Conservation (phyloP, 2,113 vertebrate species). For the Bubo blakistoni region DNA sequence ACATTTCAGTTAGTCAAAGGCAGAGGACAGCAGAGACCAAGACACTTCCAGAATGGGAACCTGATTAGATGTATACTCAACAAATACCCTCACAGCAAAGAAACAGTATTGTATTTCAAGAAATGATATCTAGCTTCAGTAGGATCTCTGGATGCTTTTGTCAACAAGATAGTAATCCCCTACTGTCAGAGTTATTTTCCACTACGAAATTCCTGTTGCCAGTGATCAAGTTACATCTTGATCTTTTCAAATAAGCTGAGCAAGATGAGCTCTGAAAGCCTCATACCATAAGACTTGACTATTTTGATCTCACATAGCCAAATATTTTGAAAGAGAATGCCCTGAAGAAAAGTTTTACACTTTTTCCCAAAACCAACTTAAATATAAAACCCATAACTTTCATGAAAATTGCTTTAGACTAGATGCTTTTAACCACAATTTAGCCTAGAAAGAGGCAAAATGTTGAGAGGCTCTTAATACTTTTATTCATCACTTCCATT, state of each 20-base stretch:
- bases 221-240: neutral
- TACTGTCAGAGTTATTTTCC: neutral
- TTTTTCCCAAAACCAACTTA: accelerated
- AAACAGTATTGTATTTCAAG: neutral
- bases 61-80: neutral
- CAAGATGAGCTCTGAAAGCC: neutral
- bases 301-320: neutral
- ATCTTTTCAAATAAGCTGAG: neutral
- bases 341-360: too few species aligned
- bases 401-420: neutral
- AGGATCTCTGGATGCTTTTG: neutral
- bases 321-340: neutral
- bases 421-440: neutral
- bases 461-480: neutral
- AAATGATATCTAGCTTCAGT: neutral
- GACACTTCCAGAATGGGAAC: neutral
- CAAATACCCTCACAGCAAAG: neutral
- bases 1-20: constrained; percentile 5
- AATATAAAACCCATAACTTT: neutral
- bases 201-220: neutral
- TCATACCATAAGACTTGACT: neutral
- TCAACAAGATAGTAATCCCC: neutral
- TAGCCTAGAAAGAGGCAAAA: neutral
- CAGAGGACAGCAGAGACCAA: constrained; percentile 7
- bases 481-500: neutral